phyloP scores from a whole-genome alignment of 2,888 invertebrate genomes.

The Leptinotarsa tumamoca region DNA sequence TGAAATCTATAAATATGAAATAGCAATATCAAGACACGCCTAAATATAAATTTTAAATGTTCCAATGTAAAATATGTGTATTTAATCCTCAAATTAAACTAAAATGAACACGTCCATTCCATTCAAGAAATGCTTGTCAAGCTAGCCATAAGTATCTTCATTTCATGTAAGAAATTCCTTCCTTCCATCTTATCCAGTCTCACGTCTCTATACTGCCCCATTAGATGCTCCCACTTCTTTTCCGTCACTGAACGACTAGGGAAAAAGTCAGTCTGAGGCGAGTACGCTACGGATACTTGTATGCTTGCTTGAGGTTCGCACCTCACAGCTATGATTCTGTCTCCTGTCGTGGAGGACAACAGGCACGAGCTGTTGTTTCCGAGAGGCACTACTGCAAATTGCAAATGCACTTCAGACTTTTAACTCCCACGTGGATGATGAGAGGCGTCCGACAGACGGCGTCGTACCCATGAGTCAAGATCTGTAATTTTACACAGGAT shows the following conservation, averaged over 20 bases:
- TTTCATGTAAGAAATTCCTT: slow-evolving; percentile 94
- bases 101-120: too few species aligned
- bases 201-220: slow-evolving; percentile 90
- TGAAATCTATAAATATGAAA: too few species aligned
- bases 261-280: slow-evolving; percentile 89
- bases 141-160: slow-evolving; percentile 95
- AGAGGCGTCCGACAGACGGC: slow-evolving; percentile 86
- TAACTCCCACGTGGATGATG: slow-evolving; percentile 92
- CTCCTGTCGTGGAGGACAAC: slow-evolving; percentile 88
- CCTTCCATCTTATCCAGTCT: slow-evolving; percentile 95
- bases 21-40: too few species aligned
- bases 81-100: too few species aligned
- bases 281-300: slow-evolving; percentile 90
- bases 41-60: too few species aligned
- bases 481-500: slow-evolving; percentile 94
- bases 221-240: slow-evolving; percentile 93
- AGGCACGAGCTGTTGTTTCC: slow-evolving; percentile 94
- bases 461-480: slow-evolving; percentile 89
- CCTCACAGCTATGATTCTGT: slow-evolving; percentile 88
- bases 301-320: slow-evolving; percentile 91
- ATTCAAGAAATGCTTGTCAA: slow-evolving; percentile 78
- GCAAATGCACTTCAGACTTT: slow-evolving; percentile 91
- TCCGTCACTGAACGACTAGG: slow-evolving; percentile 89
- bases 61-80: too few species aligned
- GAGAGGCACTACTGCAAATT: slow-evolving; percentile 89